Evolutionary conservation across 2,113 vertebrate genomes (phyloP).

Genomic region (Brachypodius melanocephalos): DNA sequence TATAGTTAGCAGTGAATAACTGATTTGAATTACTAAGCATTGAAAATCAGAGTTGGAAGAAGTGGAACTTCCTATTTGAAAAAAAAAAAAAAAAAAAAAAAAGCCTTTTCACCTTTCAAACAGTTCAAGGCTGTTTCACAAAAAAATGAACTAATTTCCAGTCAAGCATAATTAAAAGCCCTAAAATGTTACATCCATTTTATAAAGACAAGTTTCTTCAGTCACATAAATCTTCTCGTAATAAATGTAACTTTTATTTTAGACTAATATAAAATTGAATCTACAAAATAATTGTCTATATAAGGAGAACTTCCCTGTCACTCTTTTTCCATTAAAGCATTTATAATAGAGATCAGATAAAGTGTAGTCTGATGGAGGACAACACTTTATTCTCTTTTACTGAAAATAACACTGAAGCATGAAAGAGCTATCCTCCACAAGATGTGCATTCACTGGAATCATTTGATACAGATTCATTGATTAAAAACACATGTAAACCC

Average conservation of each 20-base stretch:
- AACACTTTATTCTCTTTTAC: background rate
- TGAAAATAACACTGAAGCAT: background rate
- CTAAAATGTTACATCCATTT: background rate
- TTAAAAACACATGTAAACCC: conserved; percentile 38
- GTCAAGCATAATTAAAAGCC: background rate
- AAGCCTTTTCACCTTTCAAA: background rate
- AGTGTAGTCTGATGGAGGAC: background rate
- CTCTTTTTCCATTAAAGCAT: background rate
- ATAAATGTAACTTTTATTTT: background rate
- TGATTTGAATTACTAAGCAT: background rate
- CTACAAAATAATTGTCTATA: background rate
- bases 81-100: background rate
- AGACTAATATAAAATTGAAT: background rate
- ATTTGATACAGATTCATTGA: background rate
- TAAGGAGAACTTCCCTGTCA: background rate
- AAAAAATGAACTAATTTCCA: background rate
- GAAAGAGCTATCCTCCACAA: background rate
- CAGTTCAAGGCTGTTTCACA: background rate
- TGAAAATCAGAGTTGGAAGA: background rate
- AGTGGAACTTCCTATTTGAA: background rate
- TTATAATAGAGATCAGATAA: background rate
- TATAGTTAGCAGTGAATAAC: background rate
- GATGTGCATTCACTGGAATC: background rate
- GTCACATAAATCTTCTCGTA: background rate
- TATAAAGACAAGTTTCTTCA: background rate